These are phyloP conservation scores for Rotaria magnacalcarata DNA, from an alignment of 2,888 invertebrate genomes.

Conservation along the genomic window DNA sequence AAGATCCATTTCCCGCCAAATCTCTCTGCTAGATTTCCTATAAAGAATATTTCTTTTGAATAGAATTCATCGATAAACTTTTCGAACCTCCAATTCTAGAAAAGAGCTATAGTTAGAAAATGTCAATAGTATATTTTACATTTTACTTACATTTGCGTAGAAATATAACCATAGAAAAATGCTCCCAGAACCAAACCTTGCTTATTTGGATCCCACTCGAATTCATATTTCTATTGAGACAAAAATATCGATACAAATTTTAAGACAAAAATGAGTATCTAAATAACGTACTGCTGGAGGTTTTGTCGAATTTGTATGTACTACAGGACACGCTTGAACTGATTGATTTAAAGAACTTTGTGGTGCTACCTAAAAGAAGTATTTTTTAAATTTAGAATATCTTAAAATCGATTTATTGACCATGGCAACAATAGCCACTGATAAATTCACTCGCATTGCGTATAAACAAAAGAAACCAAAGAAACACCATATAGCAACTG, in stretches of 20 bases:
- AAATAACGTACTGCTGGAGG: no score
- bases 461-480: slow-evolving; percentile 9
- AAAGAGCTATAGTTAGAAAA: no score
- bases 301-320: no score
- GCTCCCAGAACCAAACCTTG: slow-evolving; percentile 39
- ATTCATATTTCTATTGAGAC: slow-evolving; percentile 27
- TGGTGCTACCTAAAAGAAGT: neutral
- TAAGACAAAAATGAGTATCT: neutral
- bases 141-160: slow-evolving; percentile 25
- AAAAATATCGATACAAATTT: no score
- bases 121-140: no score
- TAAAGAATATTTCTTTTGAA: neutral
- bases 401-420: neutral
- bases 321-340: neutral
- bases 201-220: slow-evolving; percentile 33
- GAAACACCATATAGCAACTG: neutral
- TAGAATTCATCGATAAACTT: no score
- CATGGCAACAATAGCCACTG: neutral
- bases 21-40: slow-evolving; percentile 34
- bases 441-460: neutral
- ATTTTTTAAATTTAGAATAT: neutral
- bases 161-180: slow-evolving; percentile 44
- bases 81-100: no score
- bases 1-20: slow-evolving; percentile 36
- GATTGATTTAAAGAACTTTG: neutral